Conservation (phyloP, 1,140 invertebrate genomes). For the Drepana arcuata region DNA sequence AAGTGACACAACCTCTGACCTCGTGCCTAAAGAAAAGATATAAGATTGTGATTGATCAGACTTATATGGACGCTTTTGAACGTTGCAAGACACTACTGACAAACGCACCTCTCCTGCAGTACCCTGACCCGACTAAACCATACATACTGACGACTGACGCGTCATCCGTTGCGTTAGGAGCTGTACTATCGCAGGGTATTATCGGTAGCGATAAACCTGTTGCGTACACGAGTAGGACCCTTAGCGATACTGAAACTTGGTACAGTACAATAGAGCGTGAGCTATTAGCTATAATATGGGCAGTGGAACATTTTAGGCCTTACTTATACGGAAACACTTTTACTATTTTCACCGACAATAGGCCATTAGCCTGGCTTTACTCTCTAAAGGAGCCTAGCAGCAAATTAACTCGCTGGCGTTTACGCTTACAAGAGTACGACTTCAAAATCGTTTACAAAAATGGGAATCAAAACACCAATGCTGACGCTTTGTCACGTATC, state of each 20-base stretch:
- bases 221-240: slow-evolving; percentile 16
- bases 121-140: slow-evolving; percentile 15
- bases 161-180: slow-evolving; percentile 14
- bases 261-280: slow-evolving; percentile 20
- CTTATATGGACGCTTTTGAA: slow-evolving; percentile 15
- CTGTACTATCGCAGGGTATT: slow-evolving; percentile 14
- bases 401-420: slow-evolving; percentile 29
- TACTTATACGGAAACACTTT: slow-evolving; percentile 16
- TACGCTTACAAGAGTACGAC: slow-evolving; percentile 26
- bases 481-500: slow-evolving; percentile 27
- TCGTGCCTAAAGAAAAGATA: slow-evolving; percentile 14
- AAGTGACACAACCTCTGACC: slow-evolving; percentile 23
- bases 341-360: slow-evolving; percentile 10
- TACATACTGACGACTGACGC: slow-evolving; percentile 23
- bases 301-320: slow-evolving; percentile 13
- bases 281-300: slow-evolving; percentile 14
- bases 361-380: slow-evolving; percentile 38
- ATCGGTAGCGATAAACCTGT: slow-evolving; percentile 16
- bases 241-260: slow-evolving; percentile 11
- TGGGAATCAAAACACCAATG: slow-evolving; percentile 37
- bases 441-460: slow-evolving; percentile 44
- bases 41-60: slow-evolving; percentile 8
- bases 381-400: slow-evolving; percentile 35
- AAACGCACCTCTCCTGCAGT: slow-evolving; percentile 20
- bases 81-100: slow-evolving; percentile 19